Conservation (phyloP, 2,113 vertebrate genomes). For the Cryptotis parvus region DNA sequence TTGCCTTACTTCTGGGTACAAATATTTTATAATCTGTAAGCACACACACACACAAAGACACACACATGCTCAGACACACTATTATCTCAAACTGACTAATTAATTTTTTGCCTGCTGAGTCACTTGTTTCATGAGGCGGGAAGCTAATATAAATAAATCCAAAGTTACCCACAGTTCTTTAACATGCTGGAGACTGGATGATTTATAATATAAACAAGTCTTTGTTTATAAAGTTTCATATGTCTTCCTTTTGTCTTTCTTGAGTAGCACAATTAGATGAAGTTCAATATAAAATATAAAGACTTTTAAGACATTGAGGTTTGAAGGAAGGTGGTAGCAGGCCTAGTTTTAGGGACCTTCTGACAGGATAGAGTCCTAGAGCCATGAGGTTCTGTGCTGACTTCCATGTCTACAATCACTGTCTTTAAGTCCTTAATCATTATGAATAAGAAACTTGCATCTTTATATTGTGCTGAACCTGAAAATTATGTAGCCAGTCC, state of each 20-base stretch:
- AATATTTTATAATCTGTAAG: neutral
- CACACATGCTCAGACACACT: neutral
- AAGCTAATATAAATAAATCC: slow-evolving; percentile 36
- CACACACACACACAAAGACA: no score
- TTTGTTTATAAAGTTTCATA: slow-evolving; percentile 29
- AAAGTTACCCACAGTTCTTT: slow-evolving; percentile 33
- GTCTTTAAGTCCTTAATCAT: slow-evolving; percentile 20
- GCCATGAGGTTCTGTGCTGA: neutral
- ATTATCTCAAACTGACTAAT: slow-evolving; percentile 35
- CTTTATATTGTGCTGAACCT: neutral
- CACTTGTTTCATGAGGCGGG: neutral
- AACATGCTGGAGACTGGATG: neutral
- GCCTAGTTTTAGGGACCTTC: neutral
- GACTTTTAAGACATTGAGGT: neutral
- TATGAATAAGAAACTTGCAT: neutral
- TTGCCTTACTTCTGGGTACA: slow-evolving; percentile 8
- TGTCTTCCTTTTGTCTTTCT: neutral
- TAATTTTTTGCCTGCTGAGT: slow-evolving; percentile 56
- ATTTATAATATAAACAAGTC: slow-evolving; percentile 17
- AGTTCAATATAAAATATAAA: neutral
- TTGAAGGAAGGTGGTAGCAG: neutral
- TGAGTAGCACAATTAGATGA: neutral
- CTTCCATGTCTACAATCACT: neutral
- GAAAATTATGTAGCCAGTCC: neutral
- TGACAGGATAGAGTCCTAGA: no score